Evolutionary conservation across 1,140 invertebrate genomes (phyloP), one percentile per base, ranked within the genome.

Genomic region (Diuraphis noxia): DNA sequence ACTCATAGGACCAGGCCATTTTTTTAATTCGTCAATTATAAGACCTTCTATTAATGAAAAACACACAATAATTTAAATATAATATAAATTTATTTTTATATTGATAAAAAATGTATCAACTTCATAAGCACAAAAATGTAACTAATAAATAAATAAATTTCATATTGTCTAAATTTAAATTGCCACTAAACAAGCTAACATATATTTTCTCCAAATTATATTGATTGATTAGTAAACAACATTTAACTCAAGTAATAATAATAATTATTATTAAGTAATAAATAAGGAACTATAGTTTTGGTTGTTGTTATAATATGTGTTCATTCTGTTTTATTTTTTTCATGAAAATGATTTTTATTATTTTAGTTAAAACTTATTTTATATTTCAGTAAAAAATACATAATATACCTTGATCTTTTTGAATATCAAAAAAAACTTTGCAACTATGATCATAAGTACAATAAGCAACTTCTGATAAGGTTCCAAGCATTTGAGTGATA

Each of bases 1-100:
- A 93, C 95, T 95, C 2, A 95, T 94, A 21, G 95, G 95, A 23
- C 95, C 94, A 87, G 94, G 94, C 95, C 94, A 96, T 92, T 95
- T 95, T 19, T 93, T 93, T 43, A 95, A 94, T 81, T 94, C 94
- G 9, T 95, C 94, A 43, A 96, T 94, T 36, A 93, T 93, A 88
- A 96, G 95, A 7, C 95, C 95, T 93, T 96, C 93, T 93, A 92
- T 52, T 93, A 92, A 91, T 36, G 40, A 86, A 92, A 88, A 56
- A 56, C 3, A 85, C 8, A 43, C 5, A 85, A 43, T 43, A 46
- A 19, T n/a, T 85, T n/a, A 85, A 40, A 40, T 40, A 82, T 13
- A 38, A 46, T 85, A 85, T 46, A 23, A 21, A 79, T 36, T 23
- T 38, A 38, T 79, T 79, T 79, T 38, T 38, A 30, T 82, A 82